Base-by-base conservation (phyloP, 1,140 invertebrate species). In the Drosophila trapezifrons region DNA sequence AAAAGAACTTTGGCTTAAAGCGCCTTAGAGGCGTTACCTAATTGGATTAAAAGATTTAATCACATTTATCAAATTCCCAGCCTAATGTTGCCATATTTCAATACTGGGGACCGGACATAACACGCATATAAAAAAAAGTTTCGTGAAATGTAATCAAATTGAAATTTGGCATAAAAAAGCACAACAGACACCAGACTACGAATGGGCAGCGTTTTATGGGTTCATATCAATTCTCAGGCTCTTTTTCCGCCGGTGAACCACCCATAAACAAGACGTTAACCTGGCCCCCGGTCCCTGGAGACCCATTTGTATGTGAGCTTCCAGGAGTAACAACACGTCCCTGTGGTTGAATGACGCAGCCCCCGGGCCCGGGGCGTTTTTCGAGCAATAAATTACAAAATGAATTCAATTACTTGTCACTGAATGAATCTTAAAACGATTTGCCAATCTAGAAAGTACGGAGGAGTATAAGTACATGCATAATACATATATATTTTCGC, bases 361-460 rank as follows among this genome's bases (percentile, higher is more conserved):
- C 62, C 29, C 69, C 63, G 46, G 17, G 35, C 49, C 37, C 13
- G 59, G 46, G 80, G 85, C 79, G 84, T 85, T 90, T 78, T 65
- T 65, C 54, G 52, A 66, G 85, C 85, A 90, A 90, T 90, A 90
- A 90, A 90, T 90, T 81, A 90, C 67, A 78, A 89, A 89, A 90
- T 89, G 69, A 87, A 87, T 87, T 87, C 78, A 89, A 87, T 89
- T 89, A 89, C 79, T 85, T 85, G 78, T 80, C 81, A 78, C 77
- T 79, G 78, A 86, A 78, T 83, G 78, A 86, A 78, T 83, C 80
- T 87, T 77, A 83, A 80, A 80, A 58, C 81, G 81, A 85, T 85
- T 85, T 85, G 35, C 65, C 70, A 70, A 71, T 58, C 65, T 51
- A 43, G 15, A 49, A 59, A 42, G 54, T 55, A 56, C 29, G 22